phyloP scores from a whole-genome alignment of 2,113 vertebrate species.

The Bubo bubo region DNA sequence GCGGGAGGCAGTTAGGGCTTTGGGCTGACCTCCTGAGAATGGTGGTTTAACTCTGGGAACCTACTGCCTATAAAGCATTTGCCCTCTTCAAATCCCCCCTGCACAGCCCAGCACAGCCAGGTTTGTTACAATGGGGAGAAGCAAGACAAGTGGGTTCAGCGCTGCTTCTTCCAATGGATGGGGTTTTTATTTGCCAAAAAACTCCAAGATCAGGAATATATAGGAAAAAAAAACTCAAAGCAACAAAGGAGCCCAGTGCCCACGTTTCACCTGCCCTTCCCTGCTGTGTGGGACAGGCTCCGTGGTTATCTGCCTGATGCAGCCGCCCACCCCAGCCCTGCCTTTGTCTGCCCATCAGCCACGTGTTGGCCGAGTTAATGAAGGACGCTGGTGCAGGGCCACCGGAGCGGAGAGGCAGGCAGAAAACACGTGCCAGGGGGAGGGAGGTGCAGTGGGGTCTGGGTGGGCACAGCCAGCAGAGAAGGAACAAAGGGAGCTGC shows the following conservation, averaged over 20 bases:
- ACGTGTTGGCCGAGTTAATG: rapidly evolving
- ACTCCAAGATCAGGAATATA: neutral
- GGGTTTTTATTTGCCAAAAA: neutral
- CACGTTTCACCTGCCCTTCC: neutral
- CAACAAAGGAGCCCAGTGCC: neutral
- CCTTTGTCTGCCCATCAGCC: neutral
- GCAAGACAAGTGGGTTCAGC: neutral
- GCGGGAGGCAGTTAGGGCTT: neutral
- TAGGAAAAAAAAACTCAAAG: neutral
- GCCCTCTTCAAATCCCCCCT: neutral
- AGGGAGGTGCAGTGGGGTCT: neutral
- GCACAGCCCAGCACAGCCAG: neutral
- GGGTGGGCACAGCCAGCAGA: neutral
- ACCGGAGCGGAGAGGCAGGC: rapidly evolving
- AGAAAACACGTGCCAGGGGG: neutral
- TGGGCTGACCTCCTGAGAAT: neutral
- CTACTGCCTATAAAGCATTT: neutral
- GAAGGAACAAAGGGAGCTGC: neutral
- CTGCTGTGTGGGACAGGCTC: neutral
- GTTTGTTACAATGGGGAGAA: neutral
- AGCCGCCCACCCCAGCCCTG: neutral
- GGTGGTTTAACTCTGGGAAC: neutral
- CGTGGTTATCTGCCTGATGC: neutral
- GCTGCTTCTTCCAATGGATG: neutral
- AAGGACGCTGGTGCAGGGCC: neutral